Base-by-base conservation (phyloP, 2,113 vertebrate genomes). In the Eclectus roratus region DNA sequence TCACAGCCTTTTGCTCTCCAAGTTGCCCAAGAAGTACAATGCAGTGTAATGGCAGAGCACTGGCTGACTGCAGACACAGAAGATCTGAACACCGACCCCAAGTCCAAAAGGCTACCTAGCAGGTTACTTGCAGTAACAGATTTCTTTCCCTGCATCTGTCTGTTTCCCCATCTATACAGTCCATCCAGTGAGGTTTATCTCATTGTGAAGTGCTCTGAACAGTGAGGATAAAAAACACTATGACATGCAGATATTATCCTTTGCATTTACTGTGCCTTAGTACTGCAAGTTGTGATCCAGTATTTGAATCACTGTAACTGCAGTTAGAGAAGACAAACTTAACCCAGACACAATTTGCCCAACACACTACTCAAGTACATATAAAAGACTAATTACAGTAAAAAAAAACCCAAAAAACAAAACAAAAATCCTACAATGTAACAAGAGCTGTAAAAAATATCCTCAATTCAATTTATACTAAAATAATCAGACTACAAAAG, bases 401-500 rank as follows among this genome's bases (percentile, higher is more conserved):
- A 49, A 65, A 76, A 58, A 11, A 37, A 31, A 4, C 7, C 0
- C 3, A 39, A 11, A 29, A 9, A 8, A 15, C 3, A 1, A 12
- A 61, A 33, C 13, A 25, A 37, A 8, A 50, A 1, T 23, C 58
- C 15, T 37, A 24, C 52, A 55, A n/a, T 1, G 17, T 35, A 80
- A 72, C 10, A 52, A 56, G 23, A 79, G 27, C 11, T 53, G 46
- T 43, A 88, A 65, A 65, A 88, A 61, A 0, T 8, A 4, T 20
- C 29, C 29, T 58, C 11, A 17, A 21, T 58, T 72, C 8, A 23
- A 37, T 80, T 61, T 47, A 52, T 37, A 86, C 71, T 5, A 37
- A 1, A 66, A 43, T 25, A 46, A 79, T 21, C 25, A 29, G 27
- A 23, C 6, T 13, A 8, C 20, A 95, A 65, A 72, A 43, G 17